Percentiles rank a stretch among this genome's conserved stretches.
phyloP scores from a whole-genome alignment of 2,888 invertebrate species.

The Sericinus montela region DNA sequence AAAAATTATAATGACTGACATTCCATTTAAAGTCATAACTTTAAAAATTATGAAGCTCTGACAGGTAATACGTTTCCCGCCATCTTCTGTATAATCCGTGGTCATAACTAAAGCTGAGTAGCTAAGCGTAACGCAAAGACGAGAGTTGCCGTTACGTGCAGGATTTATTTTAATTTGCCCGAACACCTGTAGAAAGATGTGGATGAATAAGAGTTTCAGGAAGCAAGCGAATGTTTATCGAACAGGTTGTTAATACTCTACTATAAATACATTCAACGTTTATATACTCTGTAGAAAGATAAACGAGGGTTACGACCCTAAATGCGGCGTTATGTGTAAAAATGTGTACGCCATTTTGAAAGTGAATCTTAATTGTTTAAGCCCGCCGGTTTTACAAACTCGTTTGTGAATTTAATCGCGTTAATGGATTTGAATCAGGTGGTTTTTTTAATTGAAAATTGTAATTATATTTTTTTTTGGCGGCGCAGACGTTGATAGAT shows the following conservation, averaged over 20 bases:
- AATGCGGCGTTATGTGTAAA: constrained; percentile 7
- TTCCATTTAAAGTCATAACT: neutral
- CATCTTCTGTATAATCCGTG: constrained; percentile 8
- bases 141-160: constrained; percentile 1
- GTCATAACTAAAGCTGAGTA: too few species aligned
- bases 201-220: constrained; percentile 22
- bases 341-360: constrained; percentile 15
- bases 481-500: neutral
- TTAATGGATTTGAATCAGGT: neutral
- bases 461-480: neutral
- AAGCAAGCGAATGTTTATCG: constrained; percentile 24
- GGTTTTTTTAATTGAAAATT: neutral
- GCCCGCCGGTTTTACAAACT: neutral
- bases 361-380: constrained; percentile 4
- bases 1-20: too few species aligned
- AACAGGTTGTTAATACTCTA: constrained; percentile 24
- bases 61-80: constrained; percentile 9
- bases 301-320: constrained; percentile 22
- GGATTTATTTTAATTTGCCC: constrained; percentile 16
- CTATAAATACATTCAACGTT: constrained; percentile 26
- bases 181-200: constrained; percentile 21
- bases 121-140: too few species aligned
- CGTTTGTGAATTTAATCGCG: neutral
- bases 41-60: neutral
- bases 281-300: constrained; percentile 24